These are phyloP conservation scores for Halichondria panicea DNA, from an alignment of 37 sponge, comb jelly and placozoan species.

Conservation along the genomic window DNA sequence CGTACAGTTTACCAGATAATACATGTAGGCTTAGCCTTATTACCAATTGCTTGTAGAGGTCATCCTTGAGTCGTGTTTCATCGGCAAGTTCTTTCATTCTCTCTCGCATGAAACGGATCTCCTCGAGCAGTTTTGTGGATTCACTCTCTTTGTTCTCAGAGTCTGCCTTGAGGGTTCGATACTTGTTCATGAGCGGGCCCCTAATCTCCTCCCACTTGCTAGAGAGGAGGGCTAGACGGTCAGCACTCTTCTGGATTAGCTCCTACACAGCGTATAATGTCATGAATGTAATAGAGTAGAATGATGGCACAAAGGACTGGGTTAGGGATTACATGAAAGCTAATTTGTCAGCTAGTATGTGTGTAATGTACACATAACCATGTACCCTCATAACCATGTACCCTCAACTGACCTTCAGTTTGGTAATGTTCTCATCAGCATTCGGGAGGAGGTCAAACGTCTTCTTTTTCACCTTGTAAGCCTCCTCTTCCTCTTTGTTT, in stretches of 20 bases:
- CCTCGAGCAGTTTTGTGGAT: conserved; percentile 52
- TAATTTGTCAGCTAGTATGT: background rate
- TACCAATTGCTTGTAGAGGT: conserved; percentile 86
- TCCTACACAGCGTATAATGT: conserved; percentile 18
- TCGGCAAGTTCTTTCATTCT: conserved; percentile 86
- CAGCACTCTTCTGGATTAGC: conserved; percentile 68
- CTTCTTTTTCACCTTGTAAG: conserved; percentile 74
- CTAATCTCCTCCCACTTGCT: conserved; percentile 80
- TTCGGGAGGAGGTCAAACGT: conserved; percentile 84
- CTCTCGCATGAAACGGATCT: conserved; percentile 63
- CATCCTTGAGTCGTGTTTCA: conserved; percentile 82
- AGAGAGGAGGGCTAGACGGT: conserved; percentile 71
- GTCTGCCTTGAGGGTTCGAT: conserved; percentile 64
- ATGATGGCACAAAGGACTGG: no score
- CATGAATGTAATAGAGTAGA: no score
- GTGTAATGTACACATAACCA: background rate
- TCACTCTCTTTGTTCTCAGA: conserved; percentile 25
- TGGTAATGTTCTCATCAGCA: conserved; percentile 85
- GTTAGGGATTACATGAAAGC: no score
- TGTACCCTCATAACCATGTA: background rate
- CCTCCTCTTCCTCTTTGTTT: conserved; percentile 79
- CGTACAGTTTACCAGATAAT: background rate
- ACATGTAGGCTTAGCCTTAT: background rate
- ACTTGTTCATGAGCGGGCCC: conserved; percentile 56
- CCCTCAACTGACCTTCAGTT: conserved; percentile 48